Evolutionary conservation across 2,797 vertebrate genomes (phyloP), one percentile per base, ranked within the genome.

Genomic region (Sus cebifrons): DNA sequence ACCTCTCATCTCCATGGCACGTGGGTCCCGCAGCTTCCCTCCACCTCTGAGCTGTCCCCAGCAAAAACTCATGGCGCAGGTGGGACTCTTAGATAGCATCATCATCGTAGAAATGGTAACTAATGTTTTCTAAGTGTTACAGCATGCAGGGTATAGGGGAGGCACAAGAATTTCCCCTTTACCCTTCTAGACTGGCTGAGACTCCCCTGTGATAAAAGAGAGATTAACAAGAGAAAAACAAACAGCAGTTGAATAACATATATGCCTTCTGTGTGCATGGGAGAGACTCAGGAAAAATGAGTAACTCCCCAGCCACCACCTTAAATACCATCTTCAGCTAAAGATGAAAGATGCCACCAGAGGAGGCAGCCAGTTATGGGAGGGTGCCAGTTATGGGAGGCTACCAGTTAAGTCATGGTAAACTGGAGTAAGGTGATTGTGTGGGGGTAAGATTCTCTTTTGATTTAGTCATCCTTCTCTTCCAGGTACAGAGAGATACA

Each of bases 51-150:
- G 29, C 73, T 14, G 23, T 4, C 64, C 10, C 11, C 36, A 6
- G 2, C 10, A 16, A 27, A 56, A 29, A 0, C 2, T 62, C 1
- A 4, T 0, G 2, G 27, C 15, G 25, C 54, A 6, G 0, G 20
- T 11, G 3, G 20, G 15, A 20, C 64, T 64, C 25, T 17, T 1
- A 4, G 21, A 65, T 5, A 14, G 65, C 77, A 20, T n/a, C 17
- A 0, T 17, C 54, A 16, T 0, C 60, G 6, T 6, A 0, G 68
- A 60, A 74, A 23, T 17, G 1, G 29, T 32, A 7, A 60, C 86
- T 36, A 17, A 52, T 8, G 0, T 86, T 54, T 77, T 52, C 56
- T 7, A 4, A 75, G 14, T 17, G 44, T 79, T 4, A 60, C 65
- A 14, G 1, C 16, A 11, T 40, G 4, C 14, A 60, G 4, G 21